These are phyloP conservation scores for Porites lutea DNA, from an alignment of 64 coral and sea anemone species.

Conservation along the genomic window DNA sequence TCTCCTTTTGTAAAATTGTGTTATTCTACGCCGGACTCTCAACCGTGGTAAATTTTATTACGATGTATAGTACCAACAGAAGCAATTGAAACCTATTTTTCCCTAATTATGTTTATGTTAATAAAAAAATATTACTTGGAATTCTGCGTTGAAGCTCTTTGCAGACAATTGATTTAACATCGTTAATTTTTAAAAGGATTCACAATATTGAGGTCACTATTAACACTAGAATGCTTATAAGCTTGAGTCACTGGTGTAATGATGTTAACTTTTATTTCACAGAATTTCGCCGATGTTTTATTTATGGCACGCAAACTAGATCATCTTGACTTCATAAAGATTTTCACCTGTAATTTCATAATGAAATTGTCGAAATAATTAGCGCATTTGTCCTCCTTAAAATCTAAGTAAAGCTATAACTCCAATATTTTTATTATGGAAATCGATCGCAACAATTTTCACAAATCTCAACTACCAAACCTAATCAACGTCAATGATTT, in stretches of 20 bases:
- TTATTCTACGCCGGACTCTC: not conserved
- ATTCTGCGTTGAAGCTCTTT: not conserved
- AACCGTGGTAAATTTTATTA: not conserved
- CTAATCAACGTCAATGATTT: too few relatives aligned
- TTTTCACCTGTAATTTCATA: too few relatives aligned
- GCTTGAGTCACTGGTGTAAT: not conserved
- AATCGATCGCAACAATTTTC: too few relatives aligned
- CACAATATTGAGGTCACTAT: conserved; percentile 2
- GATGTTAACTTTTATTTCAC: not conserved
- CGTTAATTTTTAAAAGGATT: conserved; percentile 32
- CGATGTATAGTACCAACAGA: not conserved
- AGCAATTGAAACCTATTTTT: not conserved
- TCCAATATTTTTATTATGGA: too few relatives aligned
- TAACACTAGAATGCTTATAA: not conserved
- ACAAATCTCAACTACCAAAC: too few relatives aligned
- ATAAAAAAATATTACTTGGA: not conserved
- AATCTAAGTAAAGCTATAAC: too few relatives aligned
- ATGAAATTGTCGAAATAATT: too few relatives aligned
- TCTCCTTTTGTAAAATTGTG: not conserved
- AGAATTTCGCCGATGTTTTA: too few relatives aligned
- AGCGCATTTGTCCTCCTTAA: too few relatives aligned
- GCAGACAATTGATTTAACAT: conserved; percentile 4
- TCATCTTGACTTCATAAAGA: too few relatives aligned
- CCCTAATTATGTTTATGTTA: not conserved
- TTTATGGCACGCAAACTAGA: too few relatives aligned